Conservation (phyloP, 2,888 invertebrate genomes). For the Acanthoscelides obtectus region DNA sequence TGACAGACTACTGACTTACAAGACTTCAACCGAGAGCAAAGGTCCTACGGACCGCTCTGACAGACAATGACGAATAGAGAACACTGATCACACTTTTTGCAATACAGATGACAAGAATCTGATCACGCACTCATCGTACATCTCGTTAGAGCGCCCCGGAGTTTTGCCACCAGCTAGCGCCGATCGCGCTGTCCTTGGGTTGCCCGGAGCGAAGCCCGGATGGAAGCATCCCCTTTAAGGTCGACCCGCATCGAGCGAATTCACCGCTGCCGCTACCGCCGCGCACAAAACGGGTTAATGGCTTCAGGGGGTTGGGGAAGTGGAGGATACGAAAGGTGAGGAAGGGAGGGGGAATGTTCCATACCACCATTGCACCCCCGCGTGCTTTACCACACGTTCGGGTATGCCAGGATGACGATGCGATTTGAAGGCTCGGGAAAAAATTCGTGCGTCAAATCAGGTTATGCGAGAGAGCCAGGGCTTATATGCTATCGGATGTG, state of each 20-base stretch:
- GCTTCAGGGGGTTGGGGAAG: not conserved
- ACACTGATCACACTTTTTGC: too few species aligned
- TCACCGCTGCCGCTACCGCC: constrained; percentile 8
- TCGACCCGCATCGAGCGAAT: constrained; percentile 12
- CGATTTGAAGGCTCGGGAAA: not conserved
- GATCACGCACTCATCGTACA: too few species aligned
- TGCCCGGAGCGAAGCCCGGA: too few species aligned
- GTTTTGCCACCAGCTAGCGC: not conserved
- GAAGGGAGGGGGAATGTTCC: not conserved
- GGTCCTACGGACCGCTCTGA: too few species aligned
- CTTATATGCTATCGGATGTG: not conserved
- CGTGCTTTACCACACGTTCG: not conserved
- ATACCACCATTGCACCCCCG: not conserved
- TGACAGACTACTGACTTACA: too few species aligned
- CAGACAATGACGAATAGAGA: too few species aligned
- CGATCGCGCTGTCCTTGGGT: not conserved
- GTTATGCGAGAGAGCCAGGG: too few species aligned
- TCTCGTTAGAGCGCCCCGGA: too few species aligned
- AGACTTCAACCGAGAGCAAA: too few species aligned
- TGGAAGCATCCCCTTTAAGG: not conserved
- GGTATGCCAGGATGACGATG: not conserved
- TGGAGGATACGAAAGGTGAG: not conserved
- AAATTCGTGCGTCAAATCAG: not conserved
- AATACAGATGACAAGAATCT: too few species aligned
- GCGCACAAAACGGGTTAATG: not conserved